A percentile compares a stretch with the other conserved stretches of the same genome.
These are phyloP conservation scores for Misgurnus mizolepis DNA, from an alignment of 2,113 vertebrate species.

Conservation along the genomic window DNA sequence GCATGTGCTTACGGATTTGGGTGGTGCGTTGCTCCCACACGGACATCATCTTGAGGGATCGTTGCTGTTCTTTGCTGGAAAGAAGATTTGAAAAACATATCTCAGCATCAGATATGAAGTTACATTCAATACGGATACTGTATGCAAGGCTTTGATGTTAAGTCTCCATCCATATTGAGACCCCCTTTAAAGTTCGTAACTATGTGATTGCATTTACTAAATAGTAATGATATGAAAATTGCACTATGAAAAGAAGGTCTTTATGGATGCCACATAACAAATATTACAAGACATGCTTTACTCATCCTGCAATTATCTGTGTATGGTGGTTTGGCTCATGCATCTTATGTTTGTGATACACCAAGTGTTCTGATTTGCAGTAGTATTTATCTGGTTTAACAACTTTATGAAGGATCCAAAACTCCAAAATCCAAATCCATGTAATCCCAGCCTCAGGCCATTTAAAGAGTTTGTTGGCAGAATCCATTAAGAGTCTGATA, in stretches of 20 bases:
- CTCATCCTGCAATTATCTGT: conserved; percentile 16
- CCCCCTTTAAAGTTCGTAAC: conserved; percentile 49
- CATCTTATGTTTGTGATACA: conserved; percentile 34
- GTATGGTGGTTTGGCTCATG: conserved; percentile 33
- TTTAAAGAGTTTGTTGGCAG: too few relatives aligned
- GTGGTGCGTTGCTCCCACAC: conserved; percentile 95
- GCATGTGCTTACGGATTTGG: conserved; percentile 88
- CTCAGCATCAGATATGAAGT: background rate
- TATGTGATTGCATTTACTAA: background rate
- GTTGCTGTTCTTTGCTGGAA: conserved; percentile 88
- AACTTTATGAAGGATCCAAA: background rate
- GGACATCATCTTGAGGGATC: conserved; percentile 85
- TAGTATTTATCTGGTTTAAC: background rate
- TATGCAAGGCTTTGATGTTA: conserved; percentile 21
- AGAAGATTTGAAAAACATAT: background rate
- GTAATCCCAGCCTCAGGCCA: too few relatives aligned
- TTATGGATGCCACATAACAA: conserved; percentile 53
- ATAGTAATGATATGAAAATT: too few relatives aligned
- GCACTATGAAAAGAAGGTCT: conserved; percentile 44
- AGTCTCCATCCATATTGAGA: conserved; percentile 59
- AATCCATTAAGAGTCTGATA: too few relatives aligned
- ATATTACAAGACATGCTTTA: conserved; percentile 32
- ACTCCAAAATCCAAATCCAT: too few relatives aligned
- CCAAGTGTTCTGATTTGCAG: background rate
- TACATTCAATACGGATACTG: background rate